Evolutionary conservation across 2,797 vertebrate species (phyloP).

Genomic region (Eurystomus glaucurus): DNA sequence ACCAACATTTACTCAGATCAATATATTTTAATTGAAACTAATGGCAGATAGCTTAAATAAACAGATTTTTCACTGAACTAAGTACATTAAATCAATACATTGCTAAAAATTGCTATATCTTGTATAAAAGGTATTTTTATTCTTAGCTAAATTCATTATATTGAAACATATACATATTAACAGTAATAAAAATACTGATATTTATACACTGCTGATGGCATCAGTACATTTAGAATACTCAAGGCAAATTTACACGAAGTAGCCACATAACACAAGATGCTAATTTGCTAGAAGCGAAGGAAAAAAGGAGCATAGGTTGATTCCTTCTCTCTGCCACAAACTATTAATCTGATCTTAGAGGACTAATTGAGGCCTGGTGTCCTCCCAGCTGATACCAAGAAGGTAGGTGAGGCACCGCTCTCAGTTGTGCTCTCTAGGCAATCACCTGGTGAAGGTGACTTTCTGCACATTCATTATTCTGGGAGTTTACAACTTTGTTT

Average conservation of each 20-base stretch:
- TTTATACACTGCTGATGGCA: conserved; percentile 1
- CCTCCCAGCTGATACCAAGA: not conserved
- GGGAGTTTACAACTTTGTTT: not conserved
- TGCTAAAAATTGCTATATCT: conserved; percentile 77
- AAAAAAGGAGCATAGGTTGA: not conserved
- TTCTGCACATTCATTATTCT: not conserved
- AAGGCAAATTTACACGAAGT: not conserved
- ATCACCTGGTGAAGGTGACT: not conserved
- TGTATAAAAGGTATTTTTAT: conserved; percentile 77
- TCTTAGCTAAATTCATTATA: conserved; percentile 76
- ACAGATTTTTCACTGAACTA: conserved; percentile 81
- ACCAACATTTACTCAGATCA: conserved; percentile 80
- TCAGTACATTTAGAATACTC: not conserved
- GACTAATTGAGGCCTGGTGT: not conserved
- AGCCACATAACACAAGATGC: not conserved
- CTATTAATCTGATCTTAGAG: not conserved
- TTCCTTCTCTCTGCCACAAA: not conserved
- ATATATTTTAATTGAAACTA: conserved; percentile 87
- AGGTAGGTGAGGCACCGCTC: not conserved
- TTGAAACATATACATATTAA: conserved; percentile 54
- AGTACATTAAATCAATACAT: conserved; percentile 83
- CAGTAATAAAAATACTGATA: conserved; percentile 45
- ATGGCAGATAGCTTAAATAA: conserved; percentile 82
- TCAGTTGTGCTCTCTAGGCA: rapidly evolving
- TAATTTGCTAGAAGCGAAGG: not conserved